phyloP scores from a whole-genome alignment of 2,797 vertebrate genomes.

The Enteromius anoplus region DNA sequence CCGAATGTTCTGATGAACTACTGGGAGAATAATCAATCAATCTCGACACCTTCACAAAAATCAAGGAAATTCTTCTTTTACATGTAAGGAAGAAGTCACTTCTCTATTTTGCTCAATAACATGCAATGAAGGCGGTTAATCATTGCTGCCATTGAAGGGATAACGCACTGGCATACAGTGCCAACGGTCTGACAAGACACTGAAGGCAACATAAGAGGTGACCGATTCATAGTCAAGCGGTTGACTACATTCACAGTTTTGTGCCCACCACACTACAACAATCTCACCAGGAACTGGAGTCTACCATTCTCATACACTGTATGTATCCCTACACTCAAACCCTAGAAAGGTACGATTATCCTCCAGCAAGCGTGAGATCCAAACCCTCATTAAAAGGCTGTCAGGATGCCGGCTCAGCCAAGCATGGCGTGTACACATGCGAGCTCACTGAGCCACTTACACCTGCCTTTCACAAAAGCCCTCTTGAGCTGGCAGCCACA shows the following conservation, averaged over 20 bases:
- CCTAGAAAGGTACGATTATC: slow-evolving; percentile 15
- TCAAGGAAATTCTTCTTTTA: slow-evolving; percentile 18
- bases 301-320: neutral
- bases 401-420: slow-evolving; percentile 27
- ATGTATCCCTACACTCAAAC: neutral
- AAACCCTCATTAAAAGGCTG: slow-evolving; percentile 37
- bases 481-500: slow-evolving; percentile 52
- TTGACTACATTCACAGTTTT: slow-evolving; percentile 28
- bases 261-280: neutral
- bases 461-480: slow-evolving; percentile 46
- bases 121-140: slow-evolving; percentile 3
- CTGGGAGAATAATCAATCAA: neutral
- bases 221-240: slow-evolving; percentile 2
- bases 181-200: slow-evolving; percentile 46
- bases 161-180: slow-evolving; percentile 48
- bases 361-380: slow-evolving; percentile 21
- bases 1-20: slow-evolving; percentile 20
- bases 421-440: slow-evolving; percentile 29
- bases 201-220: slow-evolving; percentile 38
- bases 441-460: slow-evolving; percentile 51
- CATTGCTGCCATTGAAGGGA: slow-evolving; percentile 26
- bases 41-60: neutral
- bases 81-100: neutral
- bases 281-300: neutral
- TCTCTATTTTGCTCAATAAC: slow-evolving; percentile 12